Conservation (phyloP, 2,113 vertebrate species). For the Peromyscus maniculatus region DNA sequence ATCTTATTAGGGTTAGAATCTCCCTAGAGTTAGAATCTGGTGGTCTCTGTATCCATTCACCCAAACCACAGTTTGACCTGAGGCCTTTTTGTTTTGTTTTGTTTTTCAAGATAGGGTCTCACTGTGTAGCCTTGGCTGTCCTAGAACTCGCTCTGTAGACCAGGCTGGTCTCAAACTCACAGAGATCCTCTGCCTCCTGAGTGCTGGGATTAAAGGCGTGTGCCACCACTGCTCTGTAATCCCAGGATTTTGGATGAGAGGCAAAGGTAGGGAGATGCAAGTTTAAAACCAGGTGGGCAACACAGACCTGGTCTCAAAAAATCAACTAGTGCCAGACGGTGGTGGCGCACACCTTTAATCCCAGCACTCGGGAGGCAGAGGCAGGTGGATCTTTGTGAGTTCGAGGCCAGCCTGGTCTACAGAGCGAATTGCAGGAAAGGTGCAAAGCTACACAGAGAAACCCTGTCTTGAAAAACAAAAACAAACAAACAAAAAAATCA, state of each 20-base stretch:
- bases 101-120: neutral
- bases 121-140: neutral
- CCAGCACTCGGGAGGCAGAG: too few species aligned
- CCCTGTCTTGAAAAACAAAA: too few species aligned
- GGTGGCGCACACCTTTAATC: too few species aligned
- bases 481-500: neutral
- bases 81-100: neutral
- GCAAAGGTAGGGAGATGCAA: neutral
- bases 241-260: neutral
- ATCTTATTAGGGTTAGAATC: neutral
- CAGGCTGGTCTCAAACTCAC: neutral
- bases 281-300: neutral
- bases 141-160: neutral
- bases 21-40: neutral
- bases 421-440: too few species aligned
- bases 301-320: neutral
- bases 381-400: too few species aligned
- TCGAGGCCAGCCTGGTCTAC: too few species aligned
- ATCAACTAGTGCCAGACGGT: too few species aligned
- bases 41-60: neutral
- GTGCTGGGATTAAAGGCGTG: neutral
- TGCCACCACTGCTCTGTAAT: neutral
- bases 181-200: neutral
- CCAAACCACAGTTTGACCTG: neutral
- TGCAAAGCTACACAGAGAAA: too few species aligned